Evolutionary conservation across 2,113 vertebrate genomes (phyloP), one percentile per base, ranked within the genome.

Genomic region (Caranx melampygus): DNA sequence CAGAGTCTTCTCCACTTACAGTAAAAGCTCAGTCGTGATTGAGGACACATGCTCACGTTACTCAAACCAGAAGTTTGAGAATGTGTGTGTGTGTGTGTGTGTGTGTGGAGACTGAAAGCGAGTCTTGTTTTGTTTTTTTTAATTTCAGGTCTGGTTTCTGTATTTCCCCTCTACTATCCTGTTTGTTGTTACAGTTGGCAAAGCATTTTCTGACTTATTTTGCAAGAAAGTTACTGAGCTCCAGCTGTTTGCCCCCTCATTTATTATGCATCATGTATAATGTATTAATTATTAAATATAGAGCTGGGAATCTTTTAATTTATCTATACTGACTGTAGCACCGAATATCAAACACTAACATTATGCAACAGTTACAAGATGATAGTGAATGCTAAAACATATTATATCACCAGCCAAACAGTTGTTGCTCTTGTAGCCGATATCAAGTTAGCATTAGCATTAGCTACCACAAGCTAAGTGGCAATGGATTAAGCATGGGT

Each of bases 1-100:
- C 12, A 60, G 31, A 45, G 63, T 33, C 26, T 55, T 58, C 62
- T 34, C n/a, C 35, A 51, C 62, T 85, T 69, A 84, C 79, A 80
- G 61, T 76, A 57, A 59, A 1, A 59, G 45, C 54, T 76, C 47
- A 5, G 35, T 77, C 67, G 58, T 49, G 45, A 82, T 26, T 52
- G 3, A 52, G 4, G 26, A 14, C 37, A 52, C 20, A 2, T 6
- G 2, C 8, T 34, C 12, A 20, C 10, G 6, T 57, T 47, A 79
- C 67, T 51, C 14, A 70, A 80, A 78, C 57, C 72, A 85, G 67
- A 67, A 1, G 0, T 71, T 37, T 12, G 40, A 10, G 52, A 7
- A 37, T 37, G 6, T 37, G 37, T 37, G 37, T 37, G 37, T 5
- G 37, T 37, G 37, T 37, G 37, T 37, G 37, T 37, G 37, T 37